These are phyloP conservation scores for Campylomormyrus numenius DNA, from an alignment of 2,113 vertebrate species.

Conservation along the genomic window DNA sequence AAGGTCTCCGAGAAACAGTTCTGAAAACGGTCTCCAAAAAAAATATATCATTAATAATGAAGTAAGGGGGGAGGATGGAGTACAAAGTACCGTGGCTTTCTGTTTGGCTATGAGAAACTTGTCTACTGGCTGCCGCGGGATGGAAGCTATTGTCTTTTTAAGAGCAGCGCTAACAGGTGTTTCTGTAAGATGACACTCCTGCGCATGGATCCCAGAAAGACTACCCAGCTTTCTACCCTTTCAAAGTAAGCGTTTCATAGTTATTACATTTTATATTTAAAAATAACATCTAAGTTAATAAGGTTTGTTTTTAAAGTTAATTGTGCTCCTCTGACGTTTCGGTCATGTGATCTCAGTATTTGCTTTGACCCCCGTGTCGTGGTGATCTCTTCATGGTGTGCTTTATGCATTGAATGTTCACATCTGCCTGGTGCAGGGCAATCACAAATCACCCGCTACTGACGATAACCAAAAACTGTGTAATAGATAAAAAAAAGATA, in stretches of 20 bases:
- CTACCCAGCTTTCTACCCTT: background rate
- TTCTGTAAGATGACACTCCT: slow-evolving; percentile 55
- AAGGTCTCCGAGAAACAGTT: slow-evolving; percentile 32
- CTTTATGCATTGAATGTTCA: background rate
- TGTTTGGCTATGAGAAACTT: background rate
- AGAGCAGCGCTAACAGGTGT: slow-evolving; percentile 50
- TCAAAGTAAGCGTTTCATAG: background rate
- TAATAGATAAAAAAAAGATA: background rate
- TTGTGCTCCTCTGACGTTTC: background rate
- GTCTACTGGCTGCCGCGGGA: slow-evolving; percentile 39
- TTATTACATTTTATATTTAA: background rate
- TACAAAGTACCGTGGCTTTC: background rate
- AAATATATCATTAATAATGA: background rate
- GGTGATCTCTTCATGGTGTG: background rate
- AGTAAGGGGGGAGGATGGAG: background rate
- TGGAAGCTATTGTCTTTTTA: slow-evolving; percentile 35
- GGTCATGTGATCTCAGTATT: background rate
- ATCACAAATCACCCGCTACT: background rate
- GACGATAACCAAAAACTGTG: background rate
- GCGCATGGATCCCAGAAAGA: background rate
- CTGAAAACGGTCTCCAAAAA: background rate
- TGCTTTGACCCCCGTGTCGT: background rate
- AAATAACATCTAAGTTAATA: background rate
- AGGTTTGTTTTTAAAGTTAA: background rate
- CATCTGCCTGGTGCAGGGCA: background rate